phyloP scores from a whole-genome alignment of 2,888 invertebrate species.

The Crepidodera aurea region DNA sequence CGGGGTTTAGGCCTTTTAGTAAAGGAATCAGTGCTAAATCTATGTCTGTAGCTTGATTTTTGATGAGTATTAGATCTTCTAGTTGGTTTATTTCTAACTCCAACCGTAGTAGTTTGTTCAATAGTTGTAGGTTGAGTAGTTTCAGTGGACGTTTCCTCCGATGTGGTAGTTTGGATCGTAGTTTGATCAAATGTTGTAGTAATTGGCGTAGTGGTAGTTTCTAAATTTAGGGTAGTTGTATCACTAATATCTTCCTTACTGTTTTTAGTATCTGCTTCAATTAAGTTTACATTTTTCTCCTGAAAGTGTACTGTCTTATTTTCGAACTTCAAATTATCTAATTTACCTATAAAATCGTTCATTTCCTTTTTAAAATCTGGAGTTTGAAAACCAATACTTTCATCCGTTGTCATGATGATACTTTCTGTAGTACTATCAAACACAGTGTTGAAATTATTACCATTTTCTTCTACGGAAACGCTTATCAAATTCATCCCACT shows the following conservation, averaged over 20 bases:
- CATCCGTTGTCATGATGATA: slow-evolving; percentile 18
- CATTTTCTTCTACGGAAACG: slow-evolving; percentile 18
- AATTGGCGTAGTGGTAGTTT: slow-evolving; percentile 14
- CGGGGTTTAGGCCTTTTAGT: slow-evolving; percentile 30
- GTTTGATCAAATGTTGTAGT: slow-evolving; percentile 24
- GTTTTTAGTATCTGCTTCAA: slow-evolving; percentile 5
- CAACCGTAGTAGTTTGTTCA: slow-evolving; percentile 15
- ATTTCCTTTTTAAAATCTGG: slow-evolving; percentile 7
- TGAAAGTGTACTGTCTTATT: neutral
- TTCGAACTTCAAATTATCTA: neutral
- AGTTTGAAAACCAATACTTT: neutral
- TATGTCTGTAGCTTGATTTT: slow-evolving; percentile 43
- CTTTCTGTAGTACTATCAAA: slow-evolving; percentile 26
- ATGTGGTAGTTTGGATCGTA: slow-evolving; percentile 8
- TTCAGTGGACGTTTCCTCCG: neutral
- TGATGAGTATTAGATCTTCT: slow-evolving; percentile 15
- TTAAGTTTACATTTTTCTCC: neutral
- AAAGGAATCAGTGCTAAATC: slow-evolving; percentile 47
- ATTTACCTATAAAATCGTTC: slow-evolving; percentile 3
- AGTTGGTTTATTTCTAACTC: slow-evolving; percentile 19
- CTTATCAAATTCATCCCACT: slow-evolving; percentile 22
- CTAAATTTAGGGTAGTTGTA: neutral
- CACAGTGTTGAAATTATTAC: neutral
- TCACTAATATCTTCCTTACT: neutral
- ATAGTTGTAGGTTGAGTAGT: slow-evolving; percentile 7